These are phyloP conservation scores for Remorina albescens DNA, from an alignment of 2,797 vertebrate species.

Conservation along the genomic window DNA sequence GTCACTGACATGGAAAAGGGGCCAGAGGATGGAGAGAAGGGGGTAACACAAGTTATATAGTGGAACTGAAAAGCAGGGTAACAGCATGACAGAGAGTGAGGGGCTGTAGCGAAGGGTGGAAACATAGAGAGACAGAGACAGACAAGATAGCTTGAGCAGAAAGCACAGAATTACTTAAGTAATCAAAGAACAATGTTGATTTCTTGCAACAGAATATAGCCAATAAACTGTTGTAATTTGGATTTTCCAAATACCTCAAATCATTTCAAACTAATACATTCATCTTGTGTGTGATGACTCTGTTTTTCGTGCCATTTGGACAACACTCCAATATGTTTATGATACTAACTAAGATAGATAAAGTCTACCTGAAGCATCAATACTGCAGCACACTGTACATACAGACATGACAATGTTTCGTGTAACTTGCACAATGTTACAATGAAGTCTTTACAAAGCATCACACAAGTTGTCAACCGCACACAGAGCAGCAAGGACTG, in stretches of 20 bases:
- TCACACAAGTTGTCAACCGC: conserved; percentile 8
- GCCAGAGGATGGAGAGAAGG: no score
- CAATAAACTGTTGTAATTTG: background rate
- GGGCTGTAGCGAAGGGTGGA: no score
- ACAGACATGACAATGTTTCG: background rate
- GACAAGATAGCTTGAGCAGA: conserved; percentile 84
- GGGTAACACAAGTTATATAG: no score
- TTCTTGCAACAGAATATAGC: conserved; percentile 91
- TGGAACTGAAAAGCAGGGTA: conserved; percentile 31
- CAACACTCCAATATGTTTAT: background rate
- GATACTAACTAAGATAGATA: background rate
- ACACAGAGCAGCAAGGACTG: conserved; percentile 5
- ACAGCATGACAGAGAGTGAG: conserved; percentile 48
- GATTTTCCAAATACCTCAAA: background rate
- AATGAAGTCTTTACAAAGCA: conserved; percentile 9
- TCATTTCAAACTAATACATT: background rate
- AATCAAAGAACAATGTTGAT: conserved; percentile 81
- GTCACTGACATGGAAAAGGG: no score
- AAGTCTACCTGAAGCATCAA: background rate
- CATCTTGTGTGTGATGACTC: background rate
- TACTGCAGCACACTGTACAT: background rate
- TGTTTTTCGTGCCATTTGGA: background rate
- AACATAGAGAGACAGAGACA: no score
- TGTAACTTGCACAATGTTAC: conserved; percentile 11
- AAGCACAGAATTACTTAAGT: conserved; percentile 92